Conservation (phyloP, 2,797 vertebrate species). For the Gallinago solitaria region DNA sequence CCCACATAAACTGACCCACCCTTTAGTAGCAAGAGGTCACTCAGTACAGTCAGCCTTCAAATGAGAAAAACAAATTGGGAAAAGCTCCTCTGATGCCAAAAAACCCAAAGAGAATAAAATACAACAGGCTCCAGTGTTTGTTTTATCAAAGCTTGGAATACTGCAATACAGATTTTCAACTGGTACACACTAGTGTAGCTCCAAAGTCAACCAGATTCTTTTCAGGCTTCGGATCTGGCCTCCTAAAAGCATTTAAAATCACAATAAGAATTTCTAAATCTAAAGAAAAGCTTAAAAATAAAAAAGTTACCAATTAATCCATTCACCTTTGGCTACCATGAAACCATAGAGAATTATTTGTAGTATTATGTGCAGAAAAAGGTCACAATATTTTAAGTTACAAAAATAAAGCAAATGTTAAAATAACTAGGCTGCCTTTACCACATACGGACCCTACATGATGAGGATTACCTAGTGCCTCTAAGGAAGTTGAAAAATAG, state of each 20-base stretch:
- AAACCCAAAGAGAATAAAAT: slow-evolving; percentile 5
- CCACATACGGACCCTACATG: rapidly evolving
- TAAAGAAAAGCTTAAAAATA: not conserved
- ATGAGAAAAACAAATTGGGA: slow-evolving; percentile 51
- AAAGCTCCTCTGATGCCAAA: slow-evolving; percentile 18
- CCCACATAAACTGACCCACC: slow-evolving; percentile 63
- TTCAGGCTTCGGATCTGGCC: not conserved
- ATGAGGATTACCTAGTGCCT: not conserved
- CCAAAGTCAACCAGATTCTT: not conserved
- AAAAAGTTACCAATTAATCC: not conserved
- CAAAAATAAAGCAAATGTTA: not conserved
- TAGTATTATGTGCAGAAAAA: not conserved
- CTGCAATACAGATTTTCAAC: not conserved
- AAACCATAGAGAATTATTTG: not conserved
- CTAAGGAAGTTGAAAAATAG: not conserved
- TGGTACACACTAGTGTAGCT: not conserved
- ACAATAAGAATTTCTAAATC: not conserved
- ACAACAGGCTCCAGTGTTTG: not conserved
- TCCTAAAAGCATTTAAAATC: not conserved
- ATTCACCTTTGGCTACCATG: not conserved
- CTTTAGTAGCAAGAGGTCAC: slow-evolving; percentile 51
- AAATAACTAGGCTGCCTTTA: not conserved
- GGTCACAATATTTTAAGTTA: not conserved
- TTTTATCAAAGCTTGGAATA: not conserved
- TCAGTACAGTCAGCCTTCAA: slow-evolving; percentile 45